Percentiles rank a stretch among this genome's conserved stretches.
Evolutionary conservation across 2,888 invertebrate species (phyloP).

Genomic region (Himalopsyche tibetana): DNA sequence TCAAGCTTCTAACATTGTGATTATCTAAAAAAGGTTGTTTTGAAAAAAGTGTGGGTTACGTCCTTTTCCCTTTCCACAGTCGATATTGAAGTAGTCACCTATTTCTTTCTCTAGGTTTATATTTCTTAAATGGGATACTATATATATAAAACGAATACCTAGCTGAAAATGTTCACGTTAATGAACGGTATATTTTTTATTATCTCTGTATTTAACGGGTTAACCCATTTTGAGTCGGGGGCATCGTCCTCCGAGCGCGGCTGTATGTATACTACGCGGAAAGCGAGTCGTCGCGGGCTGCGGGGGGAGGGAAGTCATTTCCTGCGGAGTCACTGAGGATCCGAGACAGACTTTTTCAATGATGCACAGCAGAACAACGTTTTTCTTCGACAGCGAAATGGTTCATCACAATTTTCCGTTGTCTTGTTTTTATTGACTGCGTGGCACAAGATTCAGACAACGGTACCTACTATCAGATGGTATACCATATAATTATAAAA

Average conservation of each 20-base stretch:
- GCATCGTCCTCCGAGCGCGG: constrained; percentile 49
- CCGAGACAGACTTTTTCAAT: constrained; percentile 8
- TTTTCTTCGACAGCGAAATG: neutral
- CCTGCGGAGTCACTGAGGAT: constrained; percentile 50
- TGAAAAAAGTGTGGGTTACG: too few relatives aligned
- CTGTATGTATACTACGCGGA: constrained; percentile 8
- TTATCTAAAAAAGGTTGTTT: too few relatives aligned
- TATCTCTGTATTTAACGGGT: constrained; percentile 58
- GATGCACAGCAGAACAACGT: neutral
- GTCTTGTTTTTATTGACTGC: neutral
- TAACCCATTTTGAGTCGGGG: constrained; percentile 63
- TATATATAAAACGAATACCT: too few relatives aligned
- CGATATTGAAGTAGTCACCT: too few relatives aligned
- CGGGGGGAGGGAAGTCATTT: constrained; percentile 53
- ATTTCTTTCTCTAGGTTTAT: too few relatives aligned
- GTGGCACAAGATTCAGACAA: too few relatives aligned
- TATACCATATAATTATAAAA: neutral
- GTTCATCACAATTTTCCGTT: neutral
- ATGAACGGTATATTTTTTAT: constrained; percentile 5
- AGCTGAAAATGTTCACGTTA: neutral
- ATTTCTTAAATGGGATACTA: too few relatives aligned
- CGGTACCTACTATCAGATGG: too few relatives aligned
- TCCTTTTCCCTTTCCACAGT: too few relatives aligned
- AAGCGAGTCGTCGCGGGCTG: constrained; percentile 47
- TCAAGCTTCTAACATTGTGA: too few relatives aligned